Evolutionary conservation across 2,113 vertebrate species (phyloP).

Genomic region (Miniopterus natalensis): DNA sequence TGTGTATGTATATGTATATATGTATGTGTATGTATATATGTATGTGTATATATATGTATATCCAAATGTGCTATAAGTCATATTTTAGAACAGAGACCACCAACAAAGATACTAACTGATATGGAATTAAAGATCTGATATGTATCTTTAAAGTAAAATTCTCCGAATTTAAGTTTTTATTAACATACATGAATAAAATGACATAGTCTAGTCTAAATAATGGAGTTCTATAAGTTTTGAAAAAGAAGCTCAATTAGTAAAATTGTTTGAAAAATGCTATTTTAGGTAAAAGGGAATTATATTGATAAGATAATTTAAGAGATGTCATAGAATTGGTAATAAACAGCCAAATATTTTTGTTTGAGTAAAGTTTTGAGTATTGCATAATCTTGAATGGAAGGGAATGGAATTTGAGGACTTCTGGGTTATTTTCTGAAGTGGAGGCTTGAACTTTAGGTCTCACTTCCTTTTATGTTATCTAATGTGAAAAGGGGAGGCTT

Average conservation of each 20-base stretch:
- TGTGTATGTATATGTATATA: no score
- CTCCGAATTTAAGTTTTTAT: neutral
- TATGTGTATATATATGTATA: neutral
- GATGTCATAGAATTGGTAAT: neutral
- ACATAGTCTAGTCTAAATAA: neutral
- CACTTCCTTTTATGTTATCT: neutral
- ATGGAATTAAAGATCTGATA: neutral
- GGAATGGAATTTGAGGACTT: neutral
- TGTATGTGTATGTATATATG: no score
- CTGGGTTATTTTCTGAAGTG: neutral
- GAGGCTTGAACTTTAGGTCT: neutral
- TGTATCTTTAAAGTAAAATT: neutral
- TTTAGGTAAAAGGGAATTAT: neutral
- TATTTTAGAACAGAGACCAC: neutral
- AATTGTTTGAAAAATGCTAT: neutral
- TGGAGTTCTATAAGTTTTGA: neutral
- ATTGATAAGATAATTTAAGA: neutral
- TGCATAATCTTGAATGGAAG: neutral
- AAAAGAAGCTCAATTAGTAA: neutral
- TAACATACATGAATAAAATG: constrained; percentile 8
- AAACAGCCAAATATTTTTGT: neutral
- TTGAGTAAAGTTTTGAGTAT: neutral
- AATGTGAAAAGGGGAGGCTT: neutral
- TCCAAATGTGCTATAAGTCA: neutral
- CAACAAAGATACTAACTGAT: neutral